Evolutionary conservation across 2,888 invertebrate species (phyloP), one percentile per base, ranked within the genome.

Genomic region (Agriopis aurantiaria): DNA sequence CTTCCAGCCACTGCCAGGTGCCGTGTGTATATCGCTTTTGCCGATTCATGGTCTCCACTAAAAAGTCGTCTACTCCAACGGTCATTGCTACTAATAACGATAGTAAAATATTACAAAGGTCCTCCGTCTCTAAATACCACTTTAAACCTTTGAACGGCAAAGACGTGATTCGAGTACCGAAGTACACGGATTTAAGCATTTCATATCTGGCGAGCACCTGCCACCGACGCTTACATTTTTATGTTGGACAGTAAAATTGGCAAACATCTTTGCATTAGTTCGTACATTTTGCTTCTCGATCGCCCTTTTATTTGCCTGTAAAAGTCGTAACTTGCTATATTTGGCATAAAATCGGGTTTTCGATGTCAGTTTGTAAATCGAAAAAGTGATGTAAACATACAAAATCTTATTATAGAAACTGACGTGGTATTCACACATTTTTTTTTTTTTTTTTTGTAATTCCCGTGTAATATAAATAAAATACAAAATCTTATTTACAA

Each of bases 201-300:
- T 75, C 72, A 72, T 76, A 70, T 70, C 72, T 51, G 10, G 57
- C 17, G 52, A 63, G 66, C 76, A 75, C 75, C 76, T 77, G 76
- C 65, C 72, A 59, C 68, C 55, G 45, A 55, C 74, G 63, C 66
- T 60, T 69, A 70, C 67, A 68, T 71, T 73, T 75, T 74, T 75
- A 76, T 72, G 72, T 59, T 48, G 60, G 51, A 65, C 69, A 67
- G 68, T 77, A 77, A 77, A 77, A 74, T 71, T 61, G 69, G 70
- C 73, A 70, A 73, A 71, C 73, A 73, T 72, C 69, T 71, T 71
- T 69, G 66, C 59, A 62, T 69, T 64, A 73, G 55, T 67, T 69
- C 66, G 57, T 57, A n/a, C 46, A 70, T 69, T 73, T 71, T 66
- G 53, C 46, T 59, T 43, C 40, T 62, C 51, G 52, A 65, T 61